Evolutionary conservation across 2,888 invertebrate species (phyloP), one percentile per base, ranked within the genome.

Genomic region (Lobophora halterata): DNA sequence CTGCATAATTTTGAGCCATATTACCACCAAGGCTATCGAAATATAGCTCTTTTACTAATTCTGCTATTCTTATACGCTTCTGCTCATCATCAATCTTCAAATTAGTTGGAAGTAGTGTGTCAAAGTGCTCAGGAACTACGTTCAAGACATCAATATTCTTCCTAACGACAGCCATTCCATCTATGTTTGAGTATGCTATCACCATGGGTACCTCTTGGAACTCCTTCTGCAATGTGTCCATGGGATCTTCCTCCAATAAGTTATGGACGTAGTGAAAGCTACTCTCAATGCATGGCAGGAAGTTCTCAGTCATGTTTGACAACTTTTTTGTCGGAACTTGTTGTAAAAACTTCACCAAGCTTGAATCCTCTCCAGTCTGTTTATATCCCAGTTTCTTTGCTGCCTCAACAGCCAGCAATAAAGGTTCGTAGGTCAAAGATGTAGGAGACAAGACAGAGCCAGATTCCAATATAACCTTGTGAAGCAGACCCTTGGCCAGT

Each of bases 311-410:
- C 5, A 61, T 51, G 24, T 61, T 70, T 0, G 58, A 28, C 18
- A 78, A 36, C n/a, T 54, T 49, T 6, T 46, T 46, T 1, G 36
- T 23, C 5, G 71, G 38, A 1, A 67, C 21, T 5, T 61, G 47
- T 17, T 55, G 49, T 24, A 72, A 78, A 40, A 79, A 85, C 1
- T 51, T 50, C 2, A 61, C 52, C 3, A 86, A 33, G 9, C 69
- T 53, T 0, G 49, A 43, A 0, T 42, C 21, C n/a, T 64, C 52
- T 2, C 55, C 44, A 0, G 47, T 40, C 3, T 66, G 65, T 8
- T 58, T 45, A 14, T 75, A 81, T 1, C 78, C 91, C 75, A 92
- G 52, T 69, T 81, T 48, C 37, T 52, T 54, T 54, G 89, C 78
- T 52, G 82, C 74, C 55, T 80, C 49, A 3, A 65, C 48, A 5